A percentile compares a stretch with the other conserved stretches of the same genome.
Evolutionary conservation across 2,888 invertebrate species (phyloP).

Genomic region (Linnaemya tessellans): DNA sequence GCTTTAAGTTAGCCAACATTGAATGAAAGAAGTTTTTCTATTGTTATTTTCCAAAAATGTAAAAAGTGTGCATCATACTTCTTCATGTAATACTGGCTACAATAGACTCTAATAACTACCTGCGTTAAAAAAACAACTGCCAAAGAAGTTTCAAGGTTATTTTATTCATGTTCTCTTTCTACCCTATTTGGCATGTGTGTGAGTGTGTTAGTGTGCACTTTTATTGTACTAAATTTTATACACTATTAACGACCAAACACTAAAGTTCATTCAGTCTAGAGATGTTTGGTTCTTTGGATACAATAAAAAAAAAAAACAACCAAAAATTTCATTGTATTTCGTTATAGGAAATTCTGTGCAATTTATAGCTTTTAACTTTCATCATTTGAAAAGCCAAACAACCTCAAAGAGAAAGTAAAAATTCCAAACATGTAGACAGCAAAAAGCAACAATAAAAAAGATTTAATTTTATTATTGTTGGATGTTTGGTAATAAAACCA

Average conservation of each 20-base stretch:
- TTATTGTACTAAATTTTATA: not conserved
- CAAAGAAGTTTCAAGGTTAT: conserved; percentile 51
- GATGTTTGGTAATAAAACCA: not conserved
- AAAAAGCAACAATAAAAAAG: not conserved
- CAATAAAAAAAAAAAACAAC: not conserved
- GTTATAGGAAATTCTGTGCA: conserved; percentile 35
- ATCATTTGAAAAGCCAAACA: not conserved
- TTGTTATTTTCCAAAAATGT: conserved; percentile 1
- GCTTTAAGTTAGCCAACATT: conserved; percentile 37
- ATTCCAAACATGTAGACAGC: not conserved
- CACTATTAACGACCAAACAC: conserved; percentile 16
- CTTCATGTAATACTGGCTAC: conserved; percentile 27
- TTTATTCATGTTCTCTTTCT: not conserved
- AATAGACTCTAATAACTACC: conserved; percentile 38
- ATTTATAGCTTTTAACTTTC: conserved; percentile 49
- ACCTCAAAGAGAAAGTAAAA: not conserved
- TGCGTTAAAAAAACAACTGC: conserved; percentile 36
- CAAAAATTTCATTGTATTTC: not conserved
- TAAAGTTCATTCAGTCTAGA: conserved; percentile 33
- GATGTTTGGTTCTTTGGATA: not conserved
- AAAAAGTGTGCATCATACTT: conserved; percentile 36
- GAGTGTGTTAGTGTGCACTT: not conserved
- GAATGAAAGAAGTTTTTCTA: conserved; percentile 35
- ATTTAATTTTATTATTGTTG: not conserved
- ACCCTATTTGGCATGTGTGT: not conserved